Base-by-base conservation (phyloP, 2,888 invertebrate genomes). In the Pediacus dermestoides region DNA sequence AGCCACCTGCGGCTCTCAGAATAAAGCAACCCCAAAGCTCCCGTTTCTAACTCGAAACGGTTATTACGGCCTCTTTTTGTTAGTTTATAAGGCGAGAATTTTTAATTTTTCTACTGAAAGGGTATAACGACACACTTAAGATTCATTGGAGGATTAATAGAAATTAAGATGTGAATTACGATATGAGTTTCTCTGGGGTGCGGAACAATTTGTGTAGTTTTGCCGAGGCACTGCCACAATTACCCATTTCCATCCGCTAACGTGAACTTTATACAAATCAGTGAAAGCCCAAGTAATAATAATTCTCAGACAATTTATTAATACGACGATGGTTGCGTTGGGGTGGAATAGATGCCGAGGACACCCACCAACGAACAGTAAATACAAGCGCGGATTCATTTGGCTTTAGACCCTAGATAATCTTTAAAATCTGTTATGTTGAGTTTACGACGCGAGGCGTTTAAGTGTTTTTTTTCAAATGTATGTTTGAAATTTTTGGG, bases 241-340 rank as follows among this genome's bases (percentile, higher is more conserved):
- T 57, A 56, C 54, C 56, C 59, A 58, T 58, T 61, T 54, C 53
- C 53, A 47, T 54, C 53, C 55, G 50, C 58, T 60, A 60, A 60
- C 55, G 58, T 57, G 51, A 58, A 57, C 57, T 58, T 61, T 59
- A 59, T 58, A 60, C 58, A 60, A 60, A 60, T 56, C 55, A 55
- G 50, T 23, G 23, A 23, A 23, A n/a, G n/a, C 23, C 8, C n/a
- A 18, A 23, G 23, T 23, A 23, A 23, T 23, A 23, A 23, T 23
- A 23, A 23, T 23, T 9, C 23, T 23, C 10, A 23, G 23, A n/a
- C n/a, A 23, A 23, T 23, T 23, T 23, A 23, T 23, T 23, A 23
- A 23, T 23, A 10, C 23, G n/a, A 23, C 8, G n/a, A n/a, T n/a
- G n/a, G 8, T 23, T 23, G 23, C 23, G 23, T 23, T 23, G 23